Evolutionary conservation across 2,113 vertebrate species (phyloP), one percentile per base, ranked within the genome.

Genomic region (Aspidoscelis tigris): DNA sequence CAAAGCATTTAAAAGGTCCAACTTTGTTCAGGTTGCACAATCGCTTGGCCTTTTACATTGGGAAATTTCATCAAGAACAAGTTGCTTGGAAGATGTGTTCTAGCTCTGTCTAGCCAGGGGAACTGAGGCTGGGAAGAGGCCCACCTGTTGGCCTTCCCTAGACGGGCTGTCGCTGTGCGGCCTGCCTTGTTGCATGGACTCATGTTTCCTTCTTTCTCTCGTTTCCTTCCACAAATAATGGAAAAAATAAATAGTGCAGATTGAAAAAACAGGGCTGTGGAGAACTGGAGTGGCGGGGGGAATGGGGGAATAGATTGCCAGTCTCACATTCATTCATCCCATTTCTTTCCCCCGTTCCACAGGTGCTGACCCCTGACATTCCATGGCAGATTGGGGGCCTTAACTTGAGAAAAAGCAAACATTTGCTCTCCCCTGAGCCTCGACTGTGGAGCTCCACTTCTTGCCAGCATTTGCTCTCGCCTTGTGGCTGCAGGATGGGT

Each of bases 341-440:
- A 43, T 71, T 80, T 78, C 55, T 72, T 26, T 73, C 76, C 74
- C 76, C 69, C 71, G 66, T 85, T 85, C 0, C 0, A 16, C 93
- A 93, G 92, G 93, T 93, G 94, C 70, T 93, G 91, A 95, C 94
- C 94, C 89, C 78, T 88, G 0, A 7, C 92, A 91, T 91, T 90
- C 91, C 92, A 80, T 64, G 71, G 84, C 79, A 89, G 79, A 74
- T 85, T 87, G 22, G 0, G 82, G 90, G 87, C 82, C 82, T 89
- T 88, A 93, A 93, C 91, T 4, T 7, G 83, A 91, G 90, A 89
- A 86, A 93, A 94, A 92, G 89, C 86, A 93, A 95, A 94, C 90
- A 91, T 2, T 89, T 80, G 74, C 84, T 90, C 77, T 86, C 86
- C 81, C 1, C 5, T 66, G 82, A 69, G 69, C 55, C 83, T 88